Base-by-base conservation (phyloP, 2,888 invertebrate species). In the Ophion costatus region DNA sequence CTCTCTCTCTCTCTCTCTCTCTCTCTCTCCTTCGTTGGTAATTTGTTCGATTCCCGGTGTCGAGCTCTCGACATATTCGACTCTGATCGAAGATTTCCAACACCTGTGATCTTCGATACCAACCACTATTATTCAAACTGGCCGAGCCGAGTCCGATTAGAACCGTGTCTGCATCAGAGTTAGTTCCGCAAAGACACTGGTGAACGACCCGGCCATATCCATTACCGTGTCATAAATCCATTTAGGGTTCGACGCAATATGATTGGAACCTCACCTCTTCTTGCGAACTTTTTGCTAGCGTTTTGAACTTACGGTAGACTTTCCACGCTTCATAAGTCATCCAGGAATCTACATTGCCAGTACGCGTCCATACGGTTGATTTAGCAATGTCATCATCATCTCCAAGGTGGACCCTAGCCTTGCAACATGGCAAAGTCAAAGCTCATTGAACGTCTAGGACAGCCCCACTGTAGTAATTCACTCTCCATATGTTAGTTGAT, bases 21-120 rank as follows among this genome's bases (percentile, higher is more conserved):
- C 45, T 10, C 24, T 22, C 51, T 77, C 29, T 63, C 67, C 38
- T 87, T 88, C 89, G 86, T 88, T 88, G 80, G 92, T 91, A 91
- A 93, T 92, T 92, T 91, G 90, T 92, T 87, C 89, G 88, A 88
- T 86, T 88, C 85, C 74, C 75, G 59, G 57, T 67, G 80, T 69
- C 22, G 70, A 76, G 38, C 67, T 79, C 80, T 83, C 83, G 88
- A 89, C 89, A 88, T 89, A 86, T 87, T 87, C 85, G 79, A 82
- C 77, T 75, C 75, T 85, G 78, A 75, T 84, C 76, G 85, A 88
- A 75, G 70, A 84, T 66, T 74, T 70, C 77, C 22, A 84, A 77
- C 90, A 91, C 90, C 91, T 91, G 91, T 80, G 91, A 69, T 88
- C 88, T 51, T 38, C n/a, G 59, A 51, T 69, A 11, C 51, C 20